Evolutionary conservation across 1,140 invertebrate species (phyloP).

Genomic region (Vollenhovia emeryi): DNA sequence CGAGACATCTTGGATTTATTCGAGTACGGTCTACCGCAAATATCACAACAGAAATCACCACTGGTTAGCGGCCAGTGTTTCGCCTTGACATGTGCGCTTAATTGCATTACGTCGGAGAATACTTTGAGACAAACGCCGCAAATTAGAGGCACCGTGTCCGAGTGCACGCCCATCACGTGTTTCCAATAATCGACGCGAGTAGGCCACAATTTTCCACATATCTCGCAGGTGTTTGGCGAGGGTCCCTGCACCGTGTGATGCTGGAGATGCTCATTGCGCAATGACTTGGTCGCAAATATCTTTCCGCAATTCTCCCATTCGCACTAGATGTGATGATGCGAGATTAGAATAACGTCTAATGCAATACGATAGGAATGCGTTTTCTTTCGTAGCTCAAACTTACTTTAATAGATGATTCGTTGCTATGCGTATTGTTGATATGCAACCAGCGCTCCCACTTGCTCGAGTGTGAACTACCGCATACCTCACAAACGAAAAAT

Average conservation of each 20-base stretch:
- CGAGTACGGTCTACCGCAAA: slow-evolving; percentile 86
- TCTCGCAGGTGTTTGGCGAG: slow-evolving; percentile 84
- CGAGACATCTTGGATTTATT: slow-evolving; percentile 87
- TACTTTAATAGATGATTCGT: slow-evolving; percentile 82
- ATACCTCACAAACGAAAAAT: slow-evolving; percentile 86
- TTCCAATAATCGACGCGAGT: slow-evolving; percentile 87
- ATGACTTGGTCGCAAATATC: slow-evolving; percentile 84
- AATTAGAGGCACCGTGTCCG: slow-evolving; percentile 85
- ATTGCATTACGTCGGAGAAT: slow-evolving; percentile 83
- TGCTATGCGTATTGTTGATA: slow-evolving; percentile 82
- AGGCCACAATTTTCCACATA: slow-evolving; percentile 86
- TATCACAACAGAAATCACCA: slow-evolving; percentile 86
- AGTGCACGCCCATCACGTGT: slow-evolving; percentile 86
- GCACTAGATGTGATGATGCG: slow-evolving; percentile 75
- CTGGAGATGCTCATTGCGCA: slow-evolving; percentile 84
- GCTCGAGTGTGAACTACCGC: slow-evolving; percentile 84
- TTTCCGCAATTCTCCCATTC: slow-evolving; percentile 84
- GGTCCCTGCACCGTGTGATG: slow-evolving; percentile 85
- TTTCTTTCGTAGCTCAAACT: slow-evolving; percentile 35
- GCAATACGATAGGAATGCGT: background rate
- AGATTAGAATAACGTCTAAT: background rate
- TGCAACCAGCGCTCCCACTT: slow-evolving; percentile 87
- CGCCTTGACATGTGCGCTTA: slow-evolving; percentile 83
- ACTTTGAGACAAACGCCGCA: slow-evolving; percentile 87
- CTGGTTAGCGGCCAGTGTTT: slow-evolving; percentile 85